Base-by-base conservation (phyloP, 1,140 invertebrate species). In the Drosophila saltans region DNA sequence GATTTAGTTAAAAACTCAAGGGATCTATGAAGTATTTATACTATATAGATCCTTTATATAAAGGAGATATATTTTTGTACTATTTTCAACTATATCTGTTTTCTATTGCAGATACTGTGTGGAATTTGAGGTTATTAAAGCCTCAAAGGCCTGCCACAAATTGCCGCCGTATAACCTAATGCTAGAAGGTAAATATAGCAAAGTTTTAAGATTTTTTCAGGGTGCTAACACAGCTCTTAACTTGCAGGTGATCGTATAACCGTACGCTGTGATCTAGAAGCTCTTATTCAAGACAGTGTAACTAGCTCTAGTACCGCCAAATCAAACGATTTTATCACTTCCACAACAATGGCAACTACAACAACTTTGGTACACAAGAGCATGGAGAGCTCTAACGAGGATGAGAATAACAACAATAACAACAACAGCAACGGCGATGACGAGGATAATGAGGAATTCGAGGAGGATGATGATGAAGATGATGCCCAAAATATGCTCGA, bases 81-180 rank as follows among this genome's bases (percentile, higher is more conserved):
- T 16, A 16, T 16, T 16, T 16, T 16, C 16, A 16, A 16, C 16
- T 16, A 0, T 16, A 16, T 16, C 16, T 16, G 16, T 16, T 16
- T 16, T 16, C 26, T 3, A 24, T 81, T 95, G 28, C 94, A 97
- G 96, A 86, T 97, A 97, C 91, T 97, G 96, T 88, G 95, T 97
- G 3, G 95, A 96, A 80, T 97, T 96, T 80, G 95, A 97, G 92
- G 95, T 97, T 11, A 93, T 95, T 45, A 97, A 97, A 92, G 95
- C 96, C 3, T 95, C 96, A 3, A 96, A 96, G 78, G 95, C 95
- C 2, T 97, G 96, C 86, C 95, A 96, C 85, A 95, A 95, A 75
- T 94, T 96, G 86, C 93, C 94, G 6, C 94, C 94, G 24, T 96
- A 96, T 81, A 94, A 94, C 66, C 91, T 94, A 2, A 92, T 97